phyloP scores from a whole-genome alignment of 2,888 invertebrate species.

The Eumacrocentrus americanus region DNA sequence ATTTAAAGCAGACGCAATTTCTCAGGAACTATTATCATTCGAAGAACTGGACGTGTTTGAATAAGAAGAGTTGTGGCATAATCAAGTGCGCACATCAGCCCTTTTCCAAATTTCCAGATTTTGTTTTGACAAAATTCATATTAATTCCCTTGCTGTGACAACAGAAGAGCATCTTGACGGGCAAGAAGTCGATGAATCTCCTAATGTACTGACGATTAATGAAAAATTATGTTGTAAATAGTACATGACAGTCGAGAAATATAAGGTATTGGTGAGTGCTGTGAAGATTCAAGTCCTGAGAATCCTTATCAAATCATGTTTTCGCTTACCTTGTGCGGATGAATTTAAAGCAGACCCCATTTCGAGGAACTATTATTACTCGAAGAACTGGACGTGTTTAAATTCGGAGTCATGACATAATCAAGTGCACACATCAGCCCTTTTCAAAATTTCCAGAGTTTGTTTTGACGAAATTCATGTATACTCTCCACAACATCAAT shows the following conservation, averaged over 20 bases:
- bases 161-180: constrained; percentile 17
- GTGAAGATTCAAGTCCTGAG: constrained; percentile 43
- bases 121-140: constrained; percentile 13
- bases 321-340: constrained; percentile 63
- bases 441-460: constrained; percentile 49
- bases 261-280: constrained; percentile 38
- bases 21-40: constrained; percentile 75
- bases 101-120: constrained; percentile 51
- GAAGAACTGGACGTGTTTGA: constrained; percentile 74
- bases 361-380: constrained; percentile 77
- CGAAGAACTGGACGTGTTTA: constrained; percentile 74
- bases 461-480: constrained; percentile 12
- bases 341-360: constrained; percentile 74
- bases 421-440: constrained; percentile 65
- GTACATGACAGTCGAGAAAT: constrained; percentile 47
- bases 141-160: not conserved
- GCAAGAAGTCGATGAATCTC: constrained; percentile 24
- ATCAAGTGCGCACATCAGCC: constrained; percentile 65
- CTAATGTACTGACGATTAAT: constrained; percentile 41
- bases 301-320: too few species aligned
- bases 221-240: constrained; percentile 44
- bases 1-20: constrained; percentile 73
- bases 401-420: constrained; percentile 72
- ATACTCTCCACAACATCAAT: constrained; percentile 31
- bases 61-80: constrained; percentile 73